A percentile compares a stretch with the other conserved stretches of the same genome.
phyloP scores from a whole-genome alignment of 2,113 vertebrate genomes.

The Cyprinodon tularosa region DNA sequence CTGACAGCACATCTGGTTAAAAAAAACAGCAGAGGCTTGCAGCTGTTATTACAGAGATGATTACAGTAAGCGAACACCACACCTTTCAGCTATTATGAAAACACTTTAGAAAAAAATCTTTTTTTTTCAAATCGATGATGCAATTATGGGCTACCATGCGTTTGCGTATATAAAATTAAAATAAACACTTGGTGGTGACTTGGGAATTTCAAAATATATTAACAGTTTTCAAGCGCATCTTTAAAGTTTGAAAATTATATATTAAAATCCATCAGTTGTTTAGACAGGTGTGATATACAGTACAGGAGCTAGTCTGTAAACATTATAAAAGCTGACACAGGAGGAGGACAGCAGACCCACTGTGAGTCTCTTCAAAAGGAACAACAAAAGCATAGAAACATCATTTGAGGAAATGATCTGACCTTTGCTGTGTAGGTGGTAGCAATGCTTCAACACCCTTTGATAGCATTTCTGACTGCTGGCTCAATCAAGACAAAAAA shows the following conservation, averaged over 20 bases:
- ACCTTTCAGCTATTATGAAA: too few relatives aligned
- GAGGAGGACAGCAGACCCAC: conserved; percentile 19
- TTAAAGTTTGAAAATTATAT: background rate
- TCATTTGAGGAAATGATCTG: conserved; percentile 35
- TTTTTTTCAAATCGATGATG: background rate
- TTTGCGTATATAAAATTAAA: background rate
- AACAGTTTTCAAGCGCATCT: background rate
- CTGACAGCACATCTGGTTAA: too few relatives aligned
- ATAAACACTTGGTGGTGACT: background rate
- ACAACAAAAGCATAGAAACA: conserved; percentile 11
- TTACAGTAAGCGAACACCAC: too few relatives aligned
- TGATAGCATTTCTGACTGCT: conserved; percentile 5
- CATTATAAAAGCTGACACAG: conserved; percentile 8
- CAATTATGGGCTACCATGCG: background rate
- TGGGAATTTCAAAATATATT: background rate
- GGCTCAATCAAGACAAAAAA: background rate
- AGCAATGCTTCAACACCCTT: background rate
- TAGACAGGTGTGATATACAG: background rate
- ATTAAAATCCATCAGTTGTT: background rate
- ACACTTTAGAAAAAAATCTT: background rate
- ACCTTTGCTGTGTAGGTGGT: conserved; percentile 17
- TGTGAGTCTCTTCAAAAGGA: conserved; percentile 9
- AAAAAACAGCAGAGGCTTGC: too few relatives aligned
- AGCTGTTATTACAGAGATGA: too few relatives aligned
- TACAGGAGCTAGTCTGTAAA: background rate